Evolutionary conservation across 2,113 vertebrate genomes (phyloP).

Genomic region (Fregetta grallaria): DNA sequence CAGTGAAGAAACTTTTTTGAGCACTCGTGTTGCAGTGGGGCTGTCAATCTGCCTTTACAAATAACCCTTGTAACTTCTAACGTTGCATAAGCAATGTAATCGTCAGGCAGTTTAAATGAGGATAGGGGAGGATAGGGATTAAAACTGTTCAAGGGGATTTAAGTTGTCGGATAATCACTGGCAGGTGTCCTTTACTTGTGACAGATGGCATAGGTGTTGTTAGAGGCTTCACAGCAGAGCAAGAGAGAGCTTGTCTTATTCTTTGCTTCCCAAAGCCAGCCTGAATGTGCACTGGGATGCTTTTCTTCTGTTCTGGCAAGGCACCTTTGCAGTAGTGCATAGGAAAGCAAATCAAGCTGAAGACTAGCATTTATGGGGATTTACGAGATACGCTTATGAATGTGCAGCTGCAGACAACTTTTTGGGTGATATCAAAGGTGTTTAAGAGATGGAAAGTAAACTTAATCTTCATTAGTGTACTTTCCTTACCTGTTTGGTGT

Average conservation of each 20-base stretch:
- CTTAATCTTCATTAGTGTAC: neutral
- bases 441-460: neutral
- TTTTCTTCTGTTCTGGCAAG: neutral
- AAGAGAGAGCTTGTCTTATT: neutral
- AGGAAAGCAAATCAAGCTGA: neutral
- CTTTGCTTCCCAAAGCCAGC: neutral
- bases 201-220: neutral
- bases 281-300: neutral
- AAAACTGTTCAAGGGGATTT: neutral
- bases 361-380: neutral
- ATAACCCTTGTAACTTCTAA: neutral
- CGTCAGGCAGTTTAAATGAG: slow-evolving; percentile 7
- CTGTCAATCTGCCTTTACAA: neutral
- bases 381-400: neutral
- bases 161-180: neutral
- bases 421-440: neutral
- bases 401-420: neutral
- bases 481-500: neutral
- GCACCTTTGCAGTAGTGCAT: neutral
- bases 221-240: neutral
- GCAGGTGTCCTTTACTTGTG: slow-evolving; percentile 23
- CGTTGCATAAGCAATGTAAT: neutral
- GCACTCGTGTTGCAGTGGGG: neutral
- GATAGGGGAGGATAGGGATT: neutral
- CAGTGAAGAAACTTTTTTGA: neutral